These are phyloP conservation scores for Metopia argyrocephala DNA, from an alignment of 2,888 invertebrate species.

Conservation along the genomic window DNA sequence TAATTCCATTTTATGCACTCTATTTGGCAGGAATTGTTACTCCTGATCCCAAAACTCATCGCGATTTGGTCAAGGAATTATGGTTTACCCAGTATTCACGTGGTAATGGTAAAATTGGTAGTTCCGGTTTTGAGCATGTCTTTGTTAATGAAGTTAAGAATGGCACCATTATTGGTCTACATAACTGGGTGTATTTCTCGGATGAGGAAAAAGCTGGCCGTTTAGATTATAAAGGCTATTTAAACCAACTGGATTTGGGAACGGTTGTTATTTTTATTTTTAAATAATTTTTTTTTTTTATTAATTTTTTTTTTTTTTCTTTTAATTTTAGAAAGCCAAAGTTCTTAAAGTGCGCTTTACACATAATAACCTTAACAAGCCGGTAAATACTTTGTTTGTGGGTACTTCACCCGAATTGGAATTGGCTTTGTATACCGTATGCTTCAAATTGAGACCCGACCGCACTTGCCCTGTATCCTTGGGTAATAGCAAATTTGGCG, in stretches of 20 bases:
- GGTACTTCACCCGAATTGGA: constrained; percentile 95
- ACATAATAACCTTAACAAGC: constrained; percentile 86
- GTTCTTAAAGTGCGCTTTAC: constrained; percentile 86
- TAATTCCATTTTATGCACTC: not conserved
- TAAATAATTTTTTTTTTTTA: not conserved
- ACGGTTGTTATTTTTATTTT: constrained; percentile 79
- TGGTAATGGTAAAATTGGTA: constrained; percentile 87
- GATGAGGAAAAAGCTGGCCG: constrained; percentile 86
- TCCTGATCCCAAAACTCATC: constrained; percentile 84
- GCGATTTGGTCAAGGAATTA: constrained; percentile 84
- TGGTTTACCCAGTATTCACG: constrained; percentile 92
- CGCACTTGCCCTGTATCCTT: constrained; percentile 86
- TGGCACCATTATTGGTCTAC: constrained; percentile 88
- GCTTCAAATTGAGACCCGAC: constrained; percentile 88
- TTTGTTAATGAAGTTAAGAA: constrained; percentile 92
- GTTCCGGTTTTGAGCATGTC: constrained; percentile 95
- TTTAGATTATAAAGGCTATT: constrained; percentile 88
- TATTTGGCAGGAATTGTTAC: constrained; percentile 80
- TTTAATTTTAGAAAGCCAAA: constrained; percentile 84
- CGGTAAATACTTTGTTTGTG: constrained; percentile 87
- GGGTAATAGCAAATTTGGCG: constrained; percentile 84
- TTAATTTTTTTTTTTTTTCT: not conserved
- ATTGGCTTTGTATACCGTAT: constrained; percentile 92
- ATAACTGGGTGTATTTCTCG: constrained; percentile 94
- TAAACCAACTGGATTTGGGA: constrained; percentile 85